Evolutionary conservation across 2,797 vertebrate species (phyloP).

Genomic region (Gymnothorax reevesii): DNA sequence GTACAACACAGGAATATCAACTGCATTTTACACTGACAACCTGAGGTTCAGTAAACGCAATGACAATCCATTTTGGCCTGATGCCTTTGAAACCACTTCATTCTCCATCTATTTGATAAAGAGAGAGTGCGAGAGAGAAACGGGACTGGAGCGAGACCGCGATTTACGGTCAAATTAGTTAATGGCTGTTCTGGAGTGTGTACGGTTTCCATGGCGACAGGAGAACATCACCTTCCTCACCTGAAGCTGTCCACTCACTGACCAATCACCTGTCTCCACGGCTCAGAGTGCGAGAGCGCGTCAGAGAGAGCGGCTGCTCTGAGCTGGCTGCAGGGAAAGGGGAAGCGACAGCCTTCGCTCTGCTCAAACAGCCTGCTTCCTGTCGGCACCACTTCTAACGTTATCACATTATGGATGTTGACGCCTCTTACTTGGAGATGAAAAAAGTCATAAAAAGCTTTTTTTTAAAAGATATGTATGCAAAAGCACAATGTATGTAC

Average conservation of each 20-base stretch:
- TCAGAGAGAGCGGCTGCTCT: conserved; percentile 49
- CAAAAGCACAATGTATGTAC: conserved; percentile 1
- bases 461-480: not conserved
- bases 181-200: conserved; percentile 59
- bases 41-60: conserved; percentile 46
- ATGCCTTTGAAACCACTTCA: conserved; percentile 47
- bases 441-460: not conserved
- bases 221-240: conserved; percentile 48
- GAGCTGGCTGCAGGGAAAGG: conserved; percentile 52
- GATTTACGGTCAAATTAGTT: conserved; percentile 62
- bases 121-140: conserved; percentile 41
- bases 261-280: conserved; percentile 58
- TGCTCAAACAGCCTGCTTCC: conserved; percentile 55
- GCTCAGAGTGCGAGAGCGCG: conserved; percentile 38
- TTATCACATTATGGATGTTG: conserved; percentile 38
- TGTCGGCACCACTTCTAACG: conserved; percentile 49
- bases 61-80: conserved; percentile 39
- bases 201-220: conserved; percentile 60
- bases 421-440: not conserved
- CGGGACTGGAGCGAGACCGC: conserved; percentile 59
- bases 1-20: not conserved
- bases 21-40: conserved; percentile 31
- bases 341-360: conserved; percentile 66
- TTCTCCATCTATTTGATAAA: conserved; percentile 53
- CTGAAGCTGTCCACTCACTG: conserved; percentile 61